Percentiles rank a stretch among this genome's conserved stretches.
Conservation (phyloP, 2,888 invertebrate genomes). For the Eledone cirrhosa region DNA sequence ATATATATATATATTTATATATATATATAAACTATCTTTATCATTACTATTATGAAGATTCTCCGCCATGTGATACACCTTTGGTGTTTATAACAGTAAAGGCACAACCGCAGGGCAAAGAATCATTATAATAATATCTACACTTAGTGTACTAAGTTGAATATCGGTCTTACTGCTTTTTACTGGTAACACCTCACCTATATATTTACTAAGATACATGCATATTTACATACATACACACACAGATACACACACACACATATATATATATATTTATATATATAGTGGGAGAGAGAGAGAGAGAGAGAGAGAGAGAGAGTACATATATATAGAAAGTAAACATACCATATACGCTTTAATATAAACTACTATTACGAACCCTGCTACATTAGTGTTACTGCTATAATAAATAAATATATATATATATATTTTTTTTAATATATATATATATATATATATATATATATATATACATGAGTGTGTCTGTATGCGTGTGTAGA, state of each 20-base stretch:
- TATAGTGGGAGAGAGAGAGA: not conserved
- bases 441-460: constrained; percentile 6
- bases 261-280: not conserved
- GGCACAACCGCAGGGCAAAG: not conserved
- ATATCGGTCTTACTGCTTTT: too few relatives aligned
- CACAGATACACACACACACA: not conserved
- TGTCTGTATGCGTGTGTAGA: not conserved
- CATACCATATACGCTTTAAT: too few relatives aligned
- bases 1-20: not conserved
- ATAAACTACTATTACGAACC: too few relatives aligned
- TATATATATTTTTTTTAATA: not conserved
- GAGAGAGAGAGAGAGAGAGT: too few relatives aligned
- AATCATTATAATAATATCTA: not conserved
- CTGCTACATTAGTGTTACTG: too few relatives aligned
- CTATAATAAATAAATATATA: not conserved
- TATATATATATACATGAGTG: not conserved
- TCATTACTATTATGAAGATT: too few relatives aligned
- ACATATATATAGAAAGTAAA: too few relatives aligned
- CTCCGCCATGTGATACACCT: too few relatives aligned
- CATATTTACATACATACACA: not conserved
- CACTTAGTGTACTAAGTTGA: not conserved
- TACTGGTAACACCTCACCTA: too few relatives aligned
- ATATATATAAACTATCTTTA: not conserved
- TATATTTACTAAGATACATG: not conserved
- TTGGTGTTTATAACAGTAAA: too few relatives aligned